Evolutionary conservation across 2,797 vertebrate species (phyloP), one percentile per base, ranked within the genome.

Genomic region (Okamejei kenojei): DNA sequence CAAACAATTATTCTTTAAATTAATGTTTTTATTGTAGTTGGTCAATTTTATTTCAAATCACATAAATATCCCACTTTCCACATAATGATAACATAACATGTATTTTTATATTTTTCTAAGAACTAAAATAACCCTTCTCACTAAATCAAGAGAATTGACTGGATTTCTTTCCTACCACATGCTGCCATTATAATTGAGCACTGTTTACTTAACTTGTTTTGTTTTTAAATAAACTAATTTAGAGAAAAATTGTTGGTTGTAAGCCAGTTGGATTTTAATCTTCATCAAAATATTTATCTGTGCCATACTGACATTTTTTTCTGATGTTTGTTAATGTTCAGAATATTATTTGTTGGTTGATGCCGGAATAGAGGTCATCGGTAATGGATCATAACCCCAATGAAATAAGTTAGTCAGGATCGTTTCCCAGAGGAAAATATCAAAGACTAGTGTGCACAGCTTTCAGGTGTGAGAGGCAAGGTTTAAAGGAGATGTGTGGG

Each of bases 161-260:
- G 32, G 21, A 45, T 73, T 71, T 73, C 21, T 90, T 90, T 90
- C 63, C 86, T 90, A 32, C 17, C 35, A 38, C 32, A 90, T 9
- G 2, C 32, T 90, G 68, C 63, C 32, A 71, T 90, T 90, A 4
- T 23, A 90, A 32, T 58, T 90, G 86, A n/a, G 35, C 35, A 26
- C 21, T 88, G 21, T 19, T 82, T 88, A 32, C 29, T 32, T 65
- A 63, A n/a, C 15, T 65, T 65, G 2, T 35, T 88, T 65, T 35
- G 58, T 88, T 65, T 88, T 7, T n/a, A 88, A 88, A 88, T 65
- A 88, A 84, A n/a, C 81, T 38, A 84, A 63, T 45, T 11, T n/a
- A 61, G 82, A 63, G n/a, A 88, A 88, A 86, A 86, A 15, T 63
- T 45, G 58, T 90, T 32, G 82, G 19, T 23, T 45, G 35, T 38